phyloP scores from a whole-genome alignment of 2,888 invertebrate genomes.

The Drosophila infuscata region DNA sequence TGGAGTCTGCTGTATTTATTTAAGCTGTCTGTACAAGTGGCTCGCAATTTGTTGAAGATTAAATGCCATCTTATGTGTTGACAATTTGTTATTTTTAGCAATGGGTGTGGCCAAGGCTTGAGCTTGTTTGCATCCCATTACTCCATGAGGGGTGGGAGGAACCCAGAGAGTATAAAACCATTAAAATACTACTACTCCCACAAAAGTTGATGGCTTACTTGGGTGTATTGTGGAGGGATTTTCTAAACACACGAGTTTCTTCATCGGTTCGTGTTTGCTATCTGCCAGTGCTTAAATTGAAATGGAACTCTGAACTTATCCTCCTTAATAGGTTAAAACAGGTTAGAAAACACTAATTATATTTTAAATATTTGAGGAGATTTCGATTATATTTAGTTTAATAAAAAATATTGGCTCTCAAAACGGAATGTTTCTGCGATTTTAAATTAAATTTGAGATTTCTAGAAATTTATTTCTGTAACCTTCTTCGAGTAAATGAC shows the following conservation, averaged over 20 bases:
- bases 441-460: neutral
- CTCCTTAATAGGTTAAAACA: no score
- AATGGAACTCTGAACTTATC: neutral
- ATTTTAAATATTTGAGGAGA: neutral
- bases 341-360: neutral
- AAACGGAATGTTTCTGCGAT: neutral
- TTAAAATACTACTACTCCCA: constrained; percentile 22
- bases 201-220: constrained; percentile 11
- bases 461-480: neutral
- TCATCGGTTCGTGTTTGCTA: neutral
- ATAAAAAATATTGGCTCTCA: neutral
- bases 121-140: constrained; percentile 50
- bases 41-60: constrained; percentile 79
- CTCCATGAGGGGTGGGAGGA: neutral
- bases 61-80: constrained; percentile 77
- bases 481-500: neutral
- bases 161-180: constrained; percentile 19
- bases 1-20: constrained; percentile 65
- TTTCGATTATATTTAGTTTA: neutral
- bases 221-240: neutral
- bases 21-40: constrained; percentile 79
- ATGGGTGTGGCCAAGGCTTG: constrained; percentile 46
- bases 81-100: constrained; percentile 75
- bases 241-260: neutral
- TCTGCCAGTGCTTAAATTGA: neutral